A percentile compares a stretch with the other conserved stretches of the same genome.
These are phyloP conservation scores for Dipus sagitta DNA, from an alignment of 2,797 vertebrate genomes.

Conservation along the genomic window DNA sequence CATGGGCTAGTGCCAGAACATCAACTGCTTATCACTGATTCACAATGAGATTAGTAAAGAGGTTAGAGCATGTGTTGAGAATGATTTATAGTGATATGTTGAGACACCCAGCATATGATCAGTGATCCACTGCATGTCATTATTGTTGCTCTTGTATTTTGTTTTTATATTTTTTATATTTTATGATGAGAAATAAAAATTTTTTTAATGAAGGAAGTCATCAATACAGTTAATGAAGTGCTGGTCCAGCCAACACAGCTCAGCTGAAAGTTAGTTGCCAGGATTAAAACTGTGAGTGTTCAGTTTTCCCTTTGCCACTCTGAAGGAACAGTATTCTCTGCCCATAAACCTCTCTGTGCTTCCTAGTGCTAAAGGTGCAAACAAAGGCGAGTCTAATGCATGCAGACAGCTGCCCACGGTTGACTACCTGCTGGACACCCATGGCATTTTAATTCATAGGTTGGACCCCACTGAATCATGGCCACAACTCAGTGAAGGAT, in stretches of 20 bases:
- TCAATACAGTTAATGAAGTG: not conserved
- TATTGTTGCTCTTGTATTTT: not conserved
- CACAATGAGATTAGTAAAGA: not conserved
- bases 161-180: slow-evolving; percentile 10
- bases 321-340: not conserved
- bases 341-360: slow-evolving; percentile 14
- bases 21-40: not conserved
- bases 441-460: not conserved
- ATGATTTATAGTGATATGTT: not conserved
- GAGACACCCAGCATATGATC: not conserved
- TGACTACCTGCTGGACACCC: not conserved
- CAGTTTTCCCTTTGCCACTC: not conserved
- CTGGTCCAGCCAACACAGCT: not conserved
- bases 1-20: not conserved
- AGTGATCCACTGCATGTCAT: not conserved
- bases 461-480: not conserved
- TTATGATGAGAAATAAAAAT: slow-evolving; percentile 11
- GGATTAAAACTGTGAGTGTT: not conserved
- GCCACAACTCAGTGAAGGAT: slow-evolving; percentile 1
- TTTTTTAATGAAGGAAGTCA: not conserved
- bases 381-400: slow-evolving; percentile 31
- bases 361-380: not conserved
- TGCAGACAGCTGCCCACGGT: not conserved
- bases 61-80: not conserved
- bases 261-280: not conserved